Evolutionary conservation across 2,113 vertebrate genomes (phyloP).

Genomic region (Ceratotherium simum): DNA sequence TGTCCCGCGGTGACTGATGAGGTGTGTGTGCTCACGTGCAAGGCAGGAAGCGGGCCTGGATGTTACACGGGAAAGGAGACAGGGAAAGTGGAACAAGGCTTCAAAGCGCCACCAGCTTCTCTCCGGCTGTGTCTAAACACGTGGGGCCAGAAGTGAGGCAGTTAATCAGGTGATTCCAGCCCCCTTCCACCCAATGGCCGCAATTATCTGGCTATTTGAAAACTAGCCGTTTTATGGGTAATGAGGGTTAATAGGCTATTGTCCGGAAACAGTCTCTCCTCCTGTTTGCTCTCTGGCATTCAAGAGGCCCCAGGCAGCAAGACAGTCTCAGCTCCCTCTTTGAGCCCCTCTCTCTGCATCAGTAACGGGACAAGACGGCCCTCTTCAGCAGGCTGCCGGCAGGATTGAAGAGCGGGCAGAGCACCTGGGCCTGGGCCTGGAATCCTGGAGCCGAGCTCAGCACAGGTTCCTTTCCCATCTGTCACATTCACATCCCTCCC

Average conservation of each 20-base stretch:
- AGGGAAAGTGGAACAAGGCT: constrained; percentile 65
- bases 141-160: constrained; percentile 42
- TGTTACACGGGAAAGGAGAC: not conserved
- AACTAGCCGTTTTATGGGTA: constrained; percentile 68
- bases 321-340: not conserved
- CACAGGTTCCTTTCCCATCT: not conserved
- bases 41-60: not conserved
- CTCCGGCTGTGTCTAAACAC: constrained; percentile 66
- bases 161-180: constrained; percentile 72
- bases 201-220: constrained; percentile 76
- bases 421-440: not conserved
- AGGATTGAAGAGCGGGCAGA: not conserved
- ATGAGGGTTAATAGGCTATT: constrained; percentile 74
- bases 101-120: constrained; percentile 68
- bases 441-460: accelerated
- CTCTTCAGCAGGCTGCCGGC: not conserved
- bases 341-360: accelerated
- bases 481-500: not conserved
- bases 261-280: constrained; percentile 55
- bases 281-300: not conserved
- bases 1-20: constrained; percentile 21
- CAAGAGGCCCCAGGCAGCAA: not conserved
- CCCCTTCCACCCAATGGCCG: constrained; percentile 54
- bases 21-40: not conserved
- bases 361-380: not conserved